Evolutionary conservation across 37 sponge, comb jelly and placozoan species (phyloP).

Genomic region (Lycopodina hypogea): DNA sequence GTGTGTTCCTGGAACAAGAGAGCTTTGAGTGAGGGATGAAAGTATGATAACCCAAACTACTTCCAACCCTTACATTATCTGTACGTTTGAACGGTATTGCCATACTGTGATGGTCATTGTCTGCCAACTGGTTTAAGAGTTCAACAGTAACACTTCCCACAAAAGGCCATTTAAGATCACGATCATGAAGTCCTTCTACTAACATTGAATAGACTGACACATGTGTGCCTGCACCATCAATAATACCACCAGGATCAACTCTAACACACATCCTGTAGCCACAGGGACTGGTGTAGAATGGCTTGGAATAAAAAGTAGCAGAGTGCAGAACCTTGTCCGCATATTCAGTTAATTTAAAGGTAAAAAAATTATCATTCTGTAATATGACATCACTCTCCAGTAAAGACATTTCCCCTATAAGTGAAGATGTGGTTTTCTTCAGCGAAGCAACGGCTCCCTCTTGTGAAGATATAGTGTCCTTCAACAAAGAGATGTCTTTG

Average conservation of each 20-base stretch:
- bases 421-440: too few species aligned
- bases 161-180: slow-evolving; percentile 24
- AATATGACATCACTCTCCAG: too few species aligned
- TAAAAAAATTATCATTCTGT: background rate
- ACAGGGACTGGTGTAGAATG: slow-evolving; percentile 14
- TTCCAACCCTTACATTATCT: background rate
- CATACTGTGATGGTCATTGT: slow-evolving; percentile 6
- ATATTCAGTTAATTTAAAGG: background rate
- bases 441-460: too few species aligned
- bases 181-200: slow-evolving; percentile 29
- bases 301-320: background rate
- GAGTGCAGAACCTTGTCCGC: background rate
- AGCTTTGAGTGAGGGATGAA: slow-evolving; percentile 4
- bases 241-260: slow-evolving; percentile 27
- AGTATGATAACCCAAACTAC: background rate
- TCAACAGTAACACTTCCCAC: background rate
- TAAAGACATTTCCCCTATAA: too few species aligned
- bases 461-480: too few species aligned
- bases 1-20: background rate
- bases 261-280: slow-evolving; percentile 38
- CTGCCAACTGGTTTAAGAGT: slow-evolving; percentile 5
- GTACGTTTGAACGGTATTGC: background rate
- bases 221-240: slow-evolving; percentile 36
- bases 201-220: slow-evolving; percentile 18
- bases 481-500: background rate